Base-by-base conservation (phyloP, 2,888 invertebrate species). In the Ectropis crepuscularia region DNA sequence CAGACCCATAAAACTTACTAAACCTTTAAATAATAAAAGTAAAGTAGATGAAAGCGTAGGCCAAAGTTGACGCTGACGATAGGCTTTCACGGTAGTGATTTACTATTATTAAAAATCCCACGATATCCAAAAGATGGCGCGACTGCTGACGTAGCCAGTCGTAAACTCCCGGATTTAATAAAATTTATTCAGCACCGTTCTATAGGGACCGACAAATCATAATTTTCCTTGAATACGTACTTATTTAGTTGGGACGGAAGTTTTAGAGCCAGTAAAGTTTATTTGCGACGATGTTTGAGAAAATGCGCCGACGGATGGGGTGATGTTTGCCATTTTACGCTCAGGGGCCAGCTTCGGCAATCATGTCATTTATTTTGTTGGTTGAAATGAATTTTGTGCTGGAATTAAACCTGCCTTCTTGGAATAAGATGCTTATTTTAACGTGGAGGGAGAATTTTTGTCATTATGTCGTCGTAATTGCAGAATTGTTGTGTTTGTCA, bases 81-180 rank as follows among this genome's bases (percentile, higher is more conserved):
- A 41, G 41, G 51, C 41, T 42, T 42, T 61, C 46, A 53, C 75
- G 73, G 74, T 74, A 78, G 76, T 83, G 83, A 86, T 85, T 87
- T 87, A 86, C 84, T 84, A 83, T 85, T 85, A 87, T 88, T 85
- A 86, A 85, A 86, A 84, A 81, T 79, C 84, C 79, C 77, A 78
- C 77, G 79, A 79, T 80, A 82, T 83, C 80, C 65, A 76, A 73
- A 63, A 73, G 80, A 83, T 75, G 83, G 81, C 80, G 80, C 79
- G 77, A 76, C 73, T 74, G 88, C 89, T 90, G 89, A 90, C 86
- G 85, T 80, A 78, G 84, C 77, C 79, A 81, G 80, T 88, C 90
- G 85, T 90, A 90, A 90, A 90, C 86, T 86, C 83, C 79, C 80
- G 86, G 89, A 88, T 90, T 90, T 90, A 90, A 89, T 90, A 90